Conservation (phyloP, 2,888 invertebrate species). For the Podabrus alpinus region DNA sequence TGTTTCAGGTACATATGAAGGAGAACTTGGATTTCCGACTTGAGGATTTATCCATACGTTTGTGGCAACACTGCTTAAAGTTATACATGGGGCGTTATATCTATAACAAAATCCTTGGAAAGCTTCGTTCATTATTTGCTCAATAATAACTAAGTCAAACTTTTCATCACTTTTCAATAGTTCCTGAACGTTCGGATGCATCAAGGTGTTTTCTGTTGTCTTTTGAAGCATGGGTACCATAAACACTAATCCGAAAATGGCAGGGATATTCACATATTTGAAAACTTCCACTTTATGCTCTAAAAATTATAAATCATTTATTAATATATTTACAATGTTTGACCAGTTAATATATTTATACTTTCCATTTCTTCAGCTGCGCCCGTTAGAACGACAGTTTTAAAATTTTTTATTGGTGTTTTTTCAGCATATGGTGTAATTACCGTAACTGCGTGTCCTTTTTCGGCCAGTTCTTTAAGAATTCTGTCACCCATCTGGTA, state of each 20-base stretch:
- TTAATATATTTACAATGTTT: too few relatives aligned
- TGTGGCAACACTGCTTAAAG: slow-evolving; percentile 55
- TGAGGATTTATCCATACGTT: slow-evolving; percentile 55
- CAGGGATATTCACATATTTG: background rate
- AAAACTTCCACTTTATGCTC: background rate
- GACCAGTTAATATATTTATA: too few relatives aligned
- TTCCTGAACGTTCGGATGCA: slow-evolving; percentile 42
- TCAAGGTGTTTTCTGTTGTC: slow-evolving; percentile 32
- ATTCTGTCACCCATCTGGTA: slow-evolving; percentile 36
- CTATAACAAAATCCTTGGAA: slow-evolving; percentile 50
- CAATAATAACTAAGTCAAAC: slow-evolving; percentile 55
- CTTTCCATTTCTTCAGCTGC: background rate
- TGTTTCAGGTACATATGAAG: slow-evolving; percentile 58
- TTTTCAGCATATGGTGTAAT: slow-evolving; percentile 41
- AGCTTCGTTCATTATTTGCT: slow-evolving; percentile 59
- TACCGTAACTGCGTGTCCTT: slow-evolving; percentile 54
- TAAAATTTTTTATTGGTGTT: slow-evolving; percentile 49
- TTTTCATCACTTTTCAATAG: slow-evolving; percentile 45
- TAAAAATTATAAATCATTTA: background rate
- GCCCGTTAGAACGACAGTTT: background rate
- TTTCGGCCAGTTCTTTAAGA: slow-evolving; percentile 37
- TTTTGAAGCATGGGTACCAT: too few relatives aligned
- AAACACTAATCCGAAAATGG: background rate
- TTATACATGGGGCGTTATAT: slow-evolving; percentile 49
- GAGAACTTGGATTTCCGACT: slow-evolving; percentile 57